These are phyloP conservation scores for Clepsis dumicolana DNA, from an alignment of 2,888 invertebrate genomes.

Conservation along the genomic window DNA sequence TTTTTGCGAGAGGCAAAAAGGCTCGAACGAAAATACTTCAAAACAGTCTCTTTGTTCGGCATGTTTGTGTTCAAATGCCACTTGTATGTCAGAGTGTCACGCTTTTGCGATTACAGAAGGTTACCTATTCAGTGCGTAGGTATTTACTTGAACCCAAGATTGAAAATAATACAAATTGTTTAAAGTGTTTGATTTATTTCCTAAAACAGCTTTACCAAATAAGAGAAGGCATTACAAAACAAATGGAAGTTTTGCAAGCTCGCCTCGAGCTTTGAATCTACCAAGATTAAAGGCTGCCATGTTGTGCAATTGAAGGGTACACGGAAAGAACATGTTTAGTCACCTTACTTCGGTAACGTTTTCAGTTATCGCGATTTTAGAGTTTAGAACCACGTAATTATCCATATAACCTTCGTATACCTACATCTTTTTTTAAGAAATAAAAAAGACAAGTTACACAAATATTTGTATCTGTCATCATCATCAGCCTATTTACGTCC, in stretches of 20 bases:
- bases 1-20: slow-evolving; percentile 57
- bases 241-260: slow-evolving; percentile 48
- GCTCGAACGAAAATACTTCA: slow-evolving; percentile 61
- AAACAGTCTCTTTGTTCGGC: slow-evolving; percentile 68
- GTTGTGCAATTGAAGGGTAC: slow-evolving; percentile 44
- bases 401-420: too few species aligned
- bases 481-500: too few species aligned
- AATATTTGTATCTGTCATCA: too few species aligned
- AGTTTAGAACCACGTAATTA: too few species aligned
- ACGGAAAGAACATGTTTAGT: too few species aligned
- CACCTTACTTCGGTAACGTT: too few species aligned
- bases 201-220: neutral
- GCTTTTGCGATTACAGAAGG: slow-evolving; percentile 51
- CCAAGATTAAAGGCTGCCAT: slow-evolving; percentile 44
- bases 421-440: too few species aligned
- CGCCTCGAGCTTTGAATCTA: slow-evolving; percentile 46
- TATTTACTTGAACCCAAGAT: slow-evolving; percentile 9
- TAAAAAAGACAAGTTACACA: too few species aligned
- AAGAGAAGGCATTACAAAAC: slow-evolving; percentile 39
- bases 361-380: too few species aligned
- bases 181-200: neutral
- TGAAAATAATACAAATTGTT: neutral
- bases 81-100: slow-evolving; percentile 70
- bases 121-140: slow-evolving; percentile 32
- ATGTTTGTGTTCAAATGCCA: slow-evolving; percentile 69